Evolutionary conservation across 2,797 vertebrate genomes (phyloP).

Genomic region (Ficedula albicollis): DNA sequence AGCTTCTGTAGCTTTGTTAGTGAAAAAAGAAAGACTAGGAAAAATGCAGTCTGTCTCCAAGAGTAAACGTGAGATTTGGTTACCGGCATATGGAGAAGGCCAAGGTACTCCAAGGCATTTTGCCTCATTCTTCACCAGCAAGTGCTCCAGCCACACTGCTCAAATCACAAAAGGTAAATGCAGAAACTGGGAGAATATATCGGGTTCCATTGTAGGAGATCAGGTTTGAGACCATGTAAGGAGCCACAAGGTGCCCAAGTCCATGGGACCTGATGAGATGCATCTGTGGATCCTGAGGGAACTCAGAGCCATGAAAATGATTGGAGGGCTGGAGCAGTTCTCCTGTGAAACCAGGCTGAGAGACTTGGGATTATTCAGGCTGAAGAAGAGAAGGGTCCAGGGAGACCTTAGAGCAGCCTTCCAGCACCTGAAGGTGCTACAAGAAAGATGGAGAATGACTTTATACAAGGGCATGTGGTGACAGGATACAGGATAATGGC

Average conservation of each 20-base stretch:
- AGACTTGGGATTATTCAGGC: not conserved
- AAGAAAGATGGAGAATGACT: not conserved
- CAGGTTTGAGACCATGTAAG: not conserved
- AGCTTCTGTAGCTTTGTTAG: not conserved
- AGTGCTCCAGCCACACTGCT: not conserved
- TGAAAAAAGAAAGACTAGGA: not conserved
- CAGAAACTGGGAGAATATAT: not conserved
- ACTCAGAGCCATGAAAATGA: not conserved
- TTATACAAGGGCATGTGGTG: not conserved
- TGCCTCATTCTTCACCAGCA: not conserved
- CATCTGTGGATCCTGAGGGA: not conserved
- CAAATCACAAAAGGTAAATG: not conserved
- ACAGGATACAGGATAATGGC: not conserved
- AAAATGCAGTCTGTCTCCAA: not conserved
- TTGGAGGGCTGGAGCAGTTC: not conserved
- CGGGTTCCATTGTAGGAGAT: too few relatives aligned
- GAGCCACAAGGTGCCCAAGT: too few relatives aligned
- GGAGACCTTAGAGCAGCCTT: not conserved
- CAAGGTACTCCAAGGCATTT: not conserved
- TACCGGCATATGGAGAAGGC: not conserved
- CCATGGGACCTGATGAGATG: rapidly evolving
- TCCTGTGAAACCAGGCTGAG: not conserved
- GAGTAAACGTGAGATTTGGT: not conserved
- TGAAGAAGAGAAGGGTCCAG: not conserved
- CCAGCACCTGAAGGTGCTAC: not conserved